These are phyloP conservation scores for Malurus leucopterus DNA, from an alignment of 2,797 vertebrate genomes.

Conservation along the genomic window DNA sequence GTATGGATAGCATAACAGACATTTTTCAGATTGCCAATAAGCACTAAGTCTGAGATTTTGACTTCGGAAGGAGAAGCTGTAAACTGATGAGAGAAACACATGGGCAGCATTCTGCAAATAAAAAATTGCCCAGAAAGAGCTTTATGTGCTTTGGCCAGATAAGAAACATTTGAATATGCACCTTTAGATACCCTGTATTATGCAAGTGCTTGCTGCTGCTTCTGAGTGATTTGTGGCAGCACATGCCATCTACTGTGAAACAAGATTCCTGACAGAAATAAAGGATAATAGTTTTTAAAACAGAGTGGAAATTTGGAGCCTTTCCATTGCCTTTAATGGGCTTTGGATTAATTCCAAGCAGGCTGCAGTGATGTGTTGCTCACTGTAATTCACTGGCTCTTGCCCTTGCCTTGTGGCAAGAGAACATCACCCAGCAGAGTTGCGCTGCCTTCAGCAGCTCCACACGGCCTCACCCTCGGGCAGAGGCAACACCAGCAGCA, in stretches of 20 bases:
- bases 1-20: not conserved
- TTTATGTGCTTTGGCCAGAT: not conserved
- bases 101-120: not conserved
- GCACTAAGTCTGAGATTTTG: not conserved
- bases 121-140: conserved; percentile 4
- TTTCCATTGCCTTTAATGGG: conserved; percentile 19
- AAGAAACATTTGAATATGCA: not conserved
- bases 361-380: not conserved
- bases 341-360: not conserved
- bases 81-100: conserved; percentile 5
- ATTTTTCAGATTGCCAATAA: conserved; percentile 6
- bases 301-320: not conserved
- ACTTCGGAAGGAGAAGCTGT: conserved; percentile 18
- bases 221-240: not conserved
- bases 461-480: not conserved
- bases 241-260: not conserved
- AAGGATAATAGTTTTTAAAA: not conserved
- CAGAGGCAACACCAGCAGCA: not conserved
- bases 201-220: not conserved
- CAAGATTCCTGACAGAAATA: not conserved
- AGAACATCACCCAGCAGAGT: not conserved
- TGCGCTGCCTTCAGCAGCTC: not conserved
- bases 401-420: not conserved
- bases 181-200: not conserved
- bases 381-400: not conserved